Conservation (phyloP, 2,888 invertebrate genomes). For the Lamellibrachia satsuma region DNA sequence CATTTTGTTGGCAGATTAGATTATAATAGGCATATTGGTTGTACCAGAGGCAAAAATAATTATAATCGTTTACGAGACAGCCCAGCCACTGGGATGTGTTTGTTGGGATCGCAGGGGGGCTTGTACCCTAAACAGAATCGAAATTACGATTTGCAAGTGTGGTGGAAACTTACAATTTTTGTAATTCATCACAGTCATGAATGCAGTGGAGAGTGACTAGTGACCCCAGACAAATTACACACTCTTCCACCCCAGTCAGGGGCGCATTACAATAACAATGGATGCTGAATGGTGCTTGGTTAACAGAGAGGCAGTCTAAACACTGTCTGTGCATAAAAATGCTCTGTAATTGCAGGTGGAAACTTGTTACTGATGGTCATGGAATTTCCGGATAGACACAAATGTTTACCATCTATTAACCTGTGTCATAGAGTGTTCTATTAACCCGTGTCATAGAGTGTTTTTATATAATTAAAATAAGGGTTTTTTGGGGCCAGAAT, state of each 20-base stretch:
- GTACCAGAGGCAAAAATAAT: background rate
- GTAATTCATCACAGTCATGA: background rate
- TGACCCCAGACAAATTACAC: background rate
- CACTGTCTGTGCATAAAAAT: slow-evolving; percentile 17
- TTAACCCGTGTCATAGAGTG: no score
- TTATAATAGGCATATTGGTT: background rate
- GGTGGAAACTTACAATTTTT: background rate
- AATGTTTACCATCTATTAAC: background rate
- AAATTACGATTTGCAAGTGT: background rate
- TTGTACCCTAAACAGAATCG: background rate
- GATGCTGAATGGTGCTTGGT: background rate
- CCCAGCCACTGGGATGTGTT: background rate
- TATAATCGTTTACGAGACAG: background rate
- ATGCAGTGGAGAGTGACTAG: background rate
- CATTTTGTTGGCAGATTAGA: background rate
- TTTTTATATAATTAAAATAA: no score
- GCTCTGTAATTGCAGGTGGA: background rate
- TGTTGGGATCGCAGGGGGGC: background rate
- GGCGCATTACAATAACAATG: slow-evolving; percentile 2
- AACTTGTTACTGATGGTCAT: background rate
- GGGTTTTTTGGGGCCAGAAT: no score
- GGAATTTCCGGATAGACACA: background rate
- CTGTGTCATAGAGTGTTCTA: no score
- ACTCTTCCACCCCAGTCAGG: background rate
- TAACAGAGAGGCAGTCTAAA: background rate